phyloP scores from a whole-genome alignment of 2,888 invertebrate genomes.

The Drosophila sordidula region DNA sequence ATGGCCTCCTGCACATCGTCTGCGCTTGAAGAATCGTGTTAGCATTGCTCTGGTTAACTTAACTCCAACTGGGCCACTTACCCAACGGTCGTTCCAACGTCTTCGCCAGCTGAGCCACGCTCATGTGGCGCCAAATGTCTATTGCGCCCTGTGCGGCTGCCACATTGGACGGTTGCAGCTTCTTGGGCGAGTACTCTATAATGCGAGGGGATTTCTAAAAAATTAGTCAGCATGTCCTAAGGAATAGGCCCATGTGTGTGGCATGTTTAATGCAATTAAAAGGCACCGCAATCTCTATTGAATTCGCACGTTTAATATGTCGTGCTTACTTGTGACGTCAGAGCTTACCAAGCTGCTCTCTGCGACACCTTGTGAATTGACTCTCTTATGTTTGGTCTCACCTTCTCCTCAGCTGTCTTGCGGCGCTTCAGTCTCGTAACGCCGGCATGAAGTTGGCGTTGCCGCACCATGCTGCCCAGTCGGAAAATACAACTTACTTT shows the following conservation, averaged over 20 bases:
- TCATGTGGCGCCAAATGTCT: slow-evolving; percentile 93
- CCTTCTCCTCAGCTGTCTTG: slow-evolving; percentile 88
- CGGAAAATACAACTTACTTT: slow-evolving; percentile 32
- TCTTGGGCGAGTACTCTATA: slow-evolving; percentile 87
- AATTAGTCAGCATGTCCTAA: slow-evolving; percentile 63
- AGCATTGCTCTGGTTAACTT: background rate
- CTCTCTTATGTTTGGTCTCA: slow-evolving; percentile 70
- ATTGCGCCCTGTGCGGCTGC: slow-evolving; percentile 31
- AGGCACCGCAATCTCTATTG: background rate
- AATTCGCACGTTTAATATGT: background rate
- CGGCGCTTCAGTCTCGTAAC: slow-evolving; percentile 86
- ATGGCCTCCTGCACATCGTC: slow-evolving; percentile 90
- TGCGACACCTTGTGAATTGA: slow-evolving; percentile 11
- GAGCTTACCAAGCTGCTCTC: background rate
- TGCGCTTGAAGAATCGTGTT: slow-evolving; percentile 70
- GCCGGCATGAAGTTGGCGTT: slow-evolving; percentile 59
- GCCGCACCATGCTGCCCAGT: slow-evolving; percentile 21
- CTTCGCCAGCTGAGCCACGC: slow-evolving; percentile 90
- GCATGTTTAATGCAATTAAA: background rate
- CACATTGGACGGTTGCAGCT: slow-evolving; percentile 61
- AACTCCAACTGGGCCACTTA: slow-evolving; percentile 74
- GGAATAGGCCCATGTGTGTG: background rate
- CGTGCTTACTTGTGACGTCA: slow-evolving; percentile 22
- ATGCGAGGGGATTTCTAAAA: slow-evolving; percentile 86
- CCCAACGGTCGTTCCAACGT: slow-evolving; percentile 88